Percentiles rank a stretch among this genome's conserved stretches.
phyloP scores from a whole-genome alignment of 2,113 vertebrate genomes.

The Myanophis thanlyinensis region DNA sequence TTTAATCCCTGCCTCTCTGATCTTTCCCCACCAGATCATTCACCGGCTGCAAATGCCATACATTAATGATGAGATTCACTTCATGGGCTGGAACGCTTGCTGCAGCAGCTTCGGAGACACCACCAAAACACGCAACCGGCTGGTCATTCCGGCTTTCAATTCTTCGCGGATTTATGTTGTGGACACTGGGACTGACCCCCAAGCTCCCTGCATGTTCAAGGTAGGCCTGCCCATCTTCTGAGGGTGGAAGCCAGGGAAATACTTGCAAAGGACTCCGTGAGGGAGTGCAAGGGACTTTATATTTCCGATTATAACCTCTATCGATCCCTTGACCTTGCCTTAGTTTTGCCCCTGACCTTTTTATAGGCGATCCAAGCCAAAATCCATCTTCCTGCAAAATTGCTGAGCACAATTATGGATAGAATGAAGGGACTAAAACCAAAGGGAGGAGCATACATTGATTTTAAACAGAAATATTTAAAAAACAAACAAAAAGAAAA shows the following conservation, averaged over 20 bases:
- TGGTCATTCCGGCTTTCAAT: conserved; percentile 83
- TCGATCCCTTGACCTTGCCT: neutral
- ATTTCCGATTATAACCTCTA: neutral
- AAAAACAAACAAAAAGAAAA: too few relatives aligned
- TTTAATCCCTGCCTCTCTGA: neutral
- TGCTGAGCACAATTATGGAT: too few relatives aligned
- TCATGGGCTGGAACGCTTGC: conserved; percentile 90
- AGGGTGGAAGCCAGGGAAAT: too few relatives aligned
- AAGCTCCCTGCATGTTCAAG: conserved; percentile 80
- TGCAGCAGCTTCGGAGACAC: conserved; percentile 87
- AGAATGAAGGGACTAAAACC: too few relatives aligned
- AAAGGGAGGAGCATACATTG: too few relatives aligned
- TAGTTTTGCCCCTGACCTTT: neutral
- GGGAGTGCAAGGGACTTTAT: neutral
- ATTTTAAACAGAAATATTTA: too few relatives aligned
- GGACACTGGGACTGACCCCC: conserved; percentile 76
- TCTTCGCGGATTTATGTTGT: conserved; percentile 88
- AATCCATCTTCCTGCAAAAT: neutral
- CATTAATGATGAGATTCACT: conserved; percentile 86
- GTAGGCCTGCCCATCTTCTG: conserved; percentile 33
- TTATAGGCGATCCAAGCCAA: neutral
- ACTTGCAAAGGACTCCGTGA: neutral
- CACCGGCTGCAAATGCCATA: conserved; percentile 89
- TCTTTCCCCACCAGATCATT: conserved; percentile 77
- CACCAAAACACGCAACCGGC: conserved; percentile 74